A percentile compares a stretch with the other conserved stretches of the same genome.
These are phyloP conservation scores for Ruditapes philippinarum DNA, from an alignment of 1,140 invertebrate species.

Conservation along the genomic window DNA sequence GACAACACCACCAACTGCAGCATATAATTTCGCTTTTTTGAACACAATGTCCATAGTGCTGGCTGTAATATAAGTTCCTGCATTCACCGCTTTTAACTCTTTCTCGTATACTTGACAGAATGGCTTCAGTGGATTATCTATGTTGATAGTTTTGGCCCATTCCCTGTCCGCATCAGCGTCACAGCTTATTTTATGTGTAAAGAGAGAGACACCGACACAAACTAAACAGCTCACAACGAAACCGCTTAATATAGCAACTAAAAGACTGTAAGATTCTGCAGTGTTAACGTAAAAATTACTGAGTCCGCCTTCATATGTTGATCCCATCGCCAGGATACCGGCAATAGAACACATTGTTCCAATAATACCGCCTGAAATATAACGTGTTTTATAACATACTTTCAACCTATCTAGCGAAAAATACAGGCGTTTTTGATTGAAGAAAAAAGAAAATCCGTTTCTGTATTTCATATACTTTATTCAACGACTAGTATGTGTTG, in stretches of 20 bases:
- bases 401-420: too few species aligned
- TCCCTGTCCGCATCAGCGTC: slow-evolving; percentile 60
- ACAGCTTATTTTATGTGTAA: slow-evolving; percentile 57
- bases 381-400: too few species aligned
- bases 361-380: slow-evolving; percentile 39
- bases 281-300: slow-evolving; percentile 75
- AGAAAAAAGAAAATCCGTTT: too few species aligned
- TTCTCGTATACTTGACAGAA: slow-evolving; percentile 79
- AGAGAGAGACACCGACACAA: slow-evolving; percentile 71
- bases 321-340: slow-evolving; percentile 72
- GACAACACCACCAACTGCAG: neutral
- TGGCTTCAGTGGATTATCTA: slow-evolving; percentile 82
- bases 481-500: too few species aligned
- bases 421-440: too few species aligned
- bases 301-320: slow-evolving; percentile 75
- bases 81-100: slow-evolving; percentile 6
- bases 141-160: slow-evolving; percentile 83
- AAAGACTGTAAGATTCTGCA: slow-evolving; percentile 72
- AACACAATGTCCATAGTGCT: slow-evolving; percentile 49
- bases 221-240: slow-evolving; percentile 71
- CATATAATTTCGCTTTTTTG: slow-evolving; percentile 12
- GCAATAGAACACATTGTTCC: slow-evolving; percentile 48
- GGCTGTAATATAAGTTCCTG: slow-evolving; percentile 44
- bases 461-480: too few species aligned
- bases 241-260: slow-evolving; percentile 71